Base-by-base conservation (phyloP, 2,888 invertebrate genomes). In the Ophion slaviceki region DNA sequence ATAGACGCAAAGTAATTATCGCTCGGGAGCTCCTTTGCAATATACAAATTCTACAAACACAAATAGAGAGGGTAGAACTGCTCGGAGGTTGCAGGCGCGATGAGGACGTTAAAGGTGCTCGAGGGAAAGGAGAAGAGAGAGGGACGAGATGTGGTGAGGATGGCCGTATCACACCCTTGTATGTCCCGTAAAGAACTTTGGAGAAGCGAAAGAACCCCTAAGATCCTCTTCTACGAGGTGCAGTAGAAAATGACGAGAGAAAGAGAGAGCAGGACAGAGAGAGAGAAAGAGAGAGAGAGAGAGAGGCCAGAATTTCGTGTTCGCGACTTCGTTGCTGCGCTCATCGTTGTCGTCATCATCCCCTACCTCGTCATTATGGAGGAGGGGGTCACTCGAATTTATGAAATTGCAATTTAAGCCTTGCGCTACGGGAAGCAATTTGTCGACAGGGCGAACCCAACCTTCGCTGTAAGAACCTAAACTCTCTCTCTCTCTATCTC, bases 381-480 rank as follows among this genome's bases (percentile, higher is more conserved):
- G 64, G 45, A 61, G 45, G 67, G 80, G 67, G 84, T 88, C 87
- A 88, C 87, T 89, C 85, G 90, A 91, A 92, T 91, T 91, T 91
- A 91, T 92, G 91, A 92, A 92, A 92, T 90, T 91, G 91, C 89
- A 90, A 92, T 91, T 92, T 89, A 85, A 88, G 87, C 88, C 86
- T 86, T 76, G 84, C 80, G 85, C 70, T 68, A 84, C 75, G 82
- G 81, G 84, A 89, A 87, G 90, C 88, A 90, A 91, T 90, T 91
- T 89, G 89, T 91, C 89, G 82, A 80, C 68, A 68, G 80, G 71
- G 80, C 62, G 47, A 79, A 76, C 75, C 53, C 36, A 62, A 74
- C 66, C 57, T 72, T 32, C 28, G 24, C 59, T 32, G 66, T 14
- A 72, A 80, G 66, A 72, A 66, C 72, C 72, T 72, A 53, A 53